Evolutionary conservation across 1,140 invertebrate genomes (phyloP).

Genomic region (Liolophura sinensis): DNA sequence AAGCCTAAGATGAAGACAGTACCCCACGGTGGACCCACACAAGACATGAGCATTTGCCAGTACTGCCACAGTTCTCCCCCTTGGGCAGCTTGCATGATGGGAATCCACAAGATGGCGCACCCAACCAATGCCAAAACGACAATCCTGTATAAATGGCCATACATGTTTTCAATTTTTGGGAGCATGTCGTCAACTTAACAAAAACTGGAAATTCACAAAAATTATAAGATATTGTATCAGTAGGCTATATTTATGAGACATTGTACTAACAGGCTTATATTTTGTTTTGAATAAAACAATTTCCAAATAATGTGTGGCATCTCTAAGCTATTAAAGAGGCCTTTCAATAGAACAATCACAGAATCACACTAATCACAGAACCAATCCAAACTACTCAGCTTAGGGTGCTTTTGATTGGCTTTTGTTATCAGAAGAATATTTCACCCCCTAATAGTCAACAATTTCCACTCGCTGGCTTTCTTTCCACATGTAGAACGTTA

Average conservation of each 20-base stretch:
- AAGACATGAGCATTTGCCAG: constrained; percentile 61
- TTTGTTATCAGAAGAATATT: too few species aligned
- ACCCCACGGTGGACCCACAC: constrained; percentile 60
- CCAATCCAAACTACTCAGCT: too few species aligned
- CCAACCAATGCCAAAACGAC: constrained; percentile 59
- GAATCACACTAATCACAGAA: too few species aligned
- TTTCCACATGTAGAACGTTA: constrained; percentile 33
- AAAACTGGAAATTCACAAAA: too few species aligned
- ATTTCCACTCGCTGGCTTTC: not conserved
- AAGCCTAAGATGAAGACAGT: constrained; percentile 60
- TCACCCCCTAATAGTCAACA: constrained; percentile 29
- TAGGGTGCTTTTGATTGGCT: too few species aligned
- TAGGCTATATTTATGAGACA: not conserved
- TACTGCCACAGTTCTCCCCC: constrained; percentile 61
- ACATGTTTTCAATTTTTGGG: not conserved
- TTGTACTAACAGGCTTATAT: not conserved
- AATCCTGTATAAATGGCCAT: constrained; percentile 30
- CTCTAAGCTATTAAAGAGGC: too few species aligned
- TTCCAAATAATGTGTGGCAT: too few species aligned
- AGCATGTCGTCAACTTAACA: too few species aligned
- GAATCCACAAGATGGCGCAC: constrained; percentile 61
- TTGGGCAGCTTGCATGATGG: constrained; percentile 58
- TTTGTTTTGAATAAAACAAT: not conserved
- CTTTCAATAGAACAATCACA: too few species aligned
- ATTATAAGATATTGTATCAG: not conserved